Percentiles rank a stretch among this genome's conserved stretches.
Conservation (phyloP, 1,140 invertebrate species). For the Druon quercuslanigerum region DNA sequence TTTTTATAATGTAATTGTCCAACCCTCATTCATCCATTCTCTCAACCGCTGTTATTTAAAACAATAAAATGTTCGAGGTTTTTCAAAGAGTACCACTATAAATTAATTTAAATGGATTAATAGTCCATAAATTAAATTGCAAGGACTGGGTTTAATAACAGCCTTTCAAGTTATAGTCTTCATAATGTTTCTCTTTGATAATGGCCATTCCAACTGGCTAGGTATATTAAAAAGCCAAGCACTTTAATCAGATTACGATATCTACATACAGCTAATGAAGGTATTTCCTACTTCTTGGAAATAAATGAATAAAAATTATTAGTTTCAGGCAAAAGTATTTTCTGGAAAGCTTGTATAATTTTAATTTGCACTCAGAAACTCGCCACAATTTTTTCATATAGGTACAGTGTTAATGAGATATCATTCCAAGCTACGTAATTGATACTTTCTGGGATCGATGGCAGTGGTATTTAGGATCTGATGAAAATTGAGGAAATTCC, state of each 20-base stretch:
- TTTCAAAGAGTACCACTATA: conserved; percentile 23
- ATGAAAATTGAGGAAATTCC: no score
- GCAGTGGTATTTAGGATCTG: no score
- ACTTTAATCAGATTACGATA: conserved; percentile 15
- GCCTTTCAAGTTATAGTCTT: conserved; percentile 29
- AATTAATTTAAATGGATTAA: conserved; percentile 32
- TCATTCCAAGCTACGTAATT: no score
- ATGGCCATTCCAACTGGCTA: conserved; percentile 18
- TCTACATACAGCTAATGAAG: not conserved
- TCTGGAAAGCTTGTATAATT: no score
- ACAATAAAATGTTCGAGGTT: conserved; percentile 20
- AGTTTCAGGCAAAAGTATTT: no score
- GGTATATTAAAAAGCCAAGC: conserved; percentile 18
- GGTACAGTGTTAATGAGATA: no score
- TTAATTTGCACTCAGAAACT: no score
- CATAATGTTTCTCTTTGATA: conserved; percentile 28
- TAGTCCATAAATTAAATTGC: conserved; percentile 31
- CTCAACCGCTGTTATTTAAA: not conserved
- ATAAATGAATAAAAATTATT: no score
- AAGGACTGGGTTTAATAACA: conserved; percentile 29
- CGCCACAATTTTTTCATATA: no score
- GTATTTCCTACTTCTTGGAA: no score
- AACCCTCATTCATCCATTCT: conserved; percentile 6
- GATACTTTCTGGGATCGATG: no score
- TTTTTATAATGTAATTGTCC: not conserved